Conservation (phyloP, 1,140 invertebrate species). For the Alviniconcha marisindica region DNA sequence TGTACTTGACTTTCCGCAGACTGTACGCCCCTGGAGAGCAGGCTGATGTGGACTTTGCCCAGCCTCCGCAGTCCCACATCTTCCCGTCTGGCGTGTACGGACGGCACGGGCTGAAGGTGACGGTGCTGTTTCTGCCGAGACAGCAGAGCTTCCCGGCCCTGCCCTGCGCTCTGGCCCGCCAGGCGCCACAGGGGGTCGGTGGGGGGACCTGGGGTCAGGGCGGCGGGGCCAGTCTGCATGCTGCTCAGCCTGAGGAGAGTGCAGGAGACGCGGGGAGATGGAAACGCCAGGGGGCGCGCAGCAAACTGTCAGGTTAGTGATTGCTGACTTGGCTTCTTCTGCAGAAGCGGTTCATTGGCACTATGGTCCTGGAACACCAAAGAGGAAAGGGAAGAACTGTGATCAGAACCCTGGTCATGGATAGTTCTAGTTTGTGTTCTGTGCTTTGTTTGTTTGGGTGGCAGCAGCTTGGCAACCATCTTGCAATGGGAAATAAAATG, state of each 20-base stretch:
- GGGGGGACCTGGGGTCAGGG: no score
- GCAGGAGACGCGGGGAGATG: neutral
- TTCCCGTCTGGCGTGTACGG: slow-evolving; percentile 85
- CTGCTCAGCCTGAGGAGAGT: neutral
- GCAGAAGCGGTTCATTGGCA: no score
- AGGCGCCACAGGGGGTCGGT: slow-evolving; percentile 27
- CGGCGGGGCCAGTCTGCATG: no score
- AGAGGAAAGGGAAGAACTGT: no score
- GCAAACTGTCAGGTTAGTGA: neutral
- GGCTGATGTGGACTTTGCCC: slow-evolving; percentile 80
- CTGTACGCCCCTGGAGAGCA: slow-evolving; percentile 80
- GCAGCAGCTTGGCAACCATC: no score
- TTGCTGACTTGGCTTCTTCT: no score
- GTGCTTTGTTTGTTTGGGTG: no score
- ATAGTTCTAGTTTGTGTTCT: no score
- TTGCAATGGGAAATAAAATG: no score
- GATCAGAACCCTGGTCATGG: no score
- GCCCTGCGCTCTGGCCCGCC: slow-evolving; percentile 31
- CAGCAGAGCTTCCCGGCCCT: slow-evolving; percentile 51
- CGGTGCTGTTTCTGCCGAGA: slow-evolving; percentile 57
- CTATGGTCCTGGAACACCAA: no score
- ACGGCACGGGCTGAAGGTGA: slow-evolving; percentile 49
- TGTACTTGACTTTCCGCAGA: no score
- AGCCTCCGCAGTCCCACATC: slow-evolving; percentile 85
- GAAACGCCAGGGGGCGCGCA: neutral